These are phyloP conservation scores for Mormyrus hasselquistii DNA, from an alignment of 2,797 vertebrate species.

Conservation along the genomic window DNA sequence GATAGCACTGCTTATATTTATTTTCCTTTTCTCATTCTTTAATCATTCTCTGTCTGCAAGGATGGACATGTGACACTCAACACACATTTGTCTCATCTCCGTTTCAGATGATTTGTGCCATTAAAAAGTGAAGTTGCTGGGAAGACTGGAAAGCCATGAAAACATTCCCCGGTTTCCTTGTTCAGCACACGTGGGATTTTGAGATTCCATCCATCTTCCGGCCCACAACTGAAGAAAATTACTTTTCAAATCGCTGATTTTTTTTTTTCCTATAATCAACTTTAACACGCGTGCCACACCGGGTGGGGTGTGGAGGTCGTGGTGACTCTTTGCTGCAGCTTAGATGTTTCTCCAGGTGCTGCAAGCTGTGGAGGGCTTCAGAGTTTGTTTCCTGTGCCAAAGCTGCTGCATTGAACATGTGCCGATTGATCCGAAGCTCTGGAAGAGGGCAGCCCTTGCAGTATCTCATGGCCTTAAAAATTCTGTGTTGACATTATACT, in stretches of 20 bases:
- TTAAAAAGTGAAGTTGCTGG: conserved; percentile 8
- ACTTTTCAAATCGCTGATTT: background rate
- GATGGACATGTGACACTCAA: background rate
- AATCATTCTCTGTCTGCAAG: background rate
- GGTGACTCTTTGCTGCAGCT: background rate
- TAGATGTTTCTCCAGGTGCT: background rate
- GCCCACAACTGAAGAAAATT: conserved; percentile 30
- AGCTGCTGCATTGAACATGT: conserved; percentile 1
- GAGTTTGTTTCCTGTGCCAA: conserved; percentile 19
- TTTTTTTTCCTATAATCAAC: conserved; percentile 10
- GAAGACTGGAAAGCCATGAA: conserved; percentile 11
- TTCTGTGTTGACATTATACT: background rate
- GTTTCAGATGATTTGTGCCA: conserved; percentile 37
- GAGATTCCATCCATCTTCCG: background rate
- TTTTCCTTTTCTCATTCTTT: background rate
- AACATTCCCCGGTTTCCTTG: conserved; percentile 26
- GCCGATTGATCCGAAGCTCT: background rate
- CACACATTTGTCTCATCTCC: background rate
- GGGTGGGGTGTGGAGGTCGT: background rate
- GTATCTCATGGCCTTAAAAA: background rate
- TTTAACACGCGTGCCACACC: background rate
- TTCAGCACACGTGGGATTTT: background rate
- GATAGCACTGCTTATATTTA: background rate
- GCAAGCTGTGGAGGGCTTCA: background rate
- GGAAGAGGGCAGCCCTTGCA: background rate